Conservation (phyloP, 2,888 invertebrate genomes). For the Scrobipalpa atriplicella region DNA sequence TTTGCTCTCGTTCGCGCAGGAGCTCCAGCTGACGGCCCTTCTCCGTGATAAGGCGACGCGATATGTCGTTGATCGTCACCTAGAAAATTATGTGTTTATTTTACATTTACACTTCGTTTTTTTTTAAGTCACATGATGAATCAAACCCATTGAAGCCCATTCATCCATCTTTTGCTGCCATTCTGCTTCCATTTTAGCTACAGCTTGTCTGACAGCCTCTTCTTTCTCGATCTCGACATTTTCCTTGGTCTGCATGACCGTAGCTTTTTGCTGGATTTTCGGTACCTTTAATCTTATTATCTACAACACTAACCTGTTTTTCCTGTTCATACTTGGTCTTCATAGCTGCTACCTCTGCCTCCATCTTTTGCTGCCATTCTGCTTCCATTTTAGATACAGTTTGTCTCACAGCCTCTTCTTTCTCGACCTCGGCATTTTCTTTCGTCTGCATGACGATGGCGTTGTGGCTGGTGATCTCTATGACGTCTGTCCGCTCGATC, state of each 20-base stretch:
- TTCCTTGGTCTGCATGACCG: slow-evolving; percentile 86
- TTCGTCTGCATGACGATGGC: slow-evolving; percentile 86
- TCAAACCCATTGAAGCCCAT: too few relatives aligned
- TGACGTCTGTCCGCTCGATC: slow-evolving; percentile 86
- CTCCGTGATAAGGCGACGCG: slow-evolving; percentile 85
- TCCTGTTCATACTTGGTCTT: slow-evolving; percentile 78
- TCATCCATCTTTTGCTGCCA: slow-evolving; percentile 80
- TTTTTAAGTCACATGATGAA: too few relatives aligned
- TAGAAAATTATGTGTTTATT: too few relatives aligned
- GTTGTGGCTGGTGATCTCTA: slow-evolving; percentile 85
- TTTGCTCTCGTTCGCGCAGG: slow-evolving; percentile 83
- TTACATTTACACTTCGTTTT: too few relatives aligned
- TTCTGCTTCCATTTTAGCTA: slow-evolving; percentile 83
- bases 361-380: slow-evolving; percentile 81
- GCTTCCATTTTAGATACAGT: slow-evolving; percentile 81
- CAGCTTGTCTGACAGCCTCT: slow-evolving; percentile 73
- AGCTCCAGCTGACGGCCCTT: slow-evolving; percentile 88
- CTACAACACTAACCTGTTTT: slow-evolving; percentile 65
- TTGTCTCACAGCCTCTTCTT: slow-evolving; percentile 79
- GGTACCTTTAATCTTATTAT: not conserved
- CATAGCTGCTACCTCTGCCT: slow-evolving; percentile 54
- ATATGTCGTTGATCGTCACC: slow-evolving; percentile 84
- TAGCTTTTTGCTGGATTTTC: slow-evolving; percentile 79
- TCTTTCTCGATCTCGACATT: slow-evolving; percentile 85
- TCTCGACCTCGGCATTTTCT: slow-evolving; percentile 85